These are phyloP conservation scores for Cuniculus paca DNA, from an alignment of 2,797 vertebrate genomes.

Conservation along the genomic window DNA sequence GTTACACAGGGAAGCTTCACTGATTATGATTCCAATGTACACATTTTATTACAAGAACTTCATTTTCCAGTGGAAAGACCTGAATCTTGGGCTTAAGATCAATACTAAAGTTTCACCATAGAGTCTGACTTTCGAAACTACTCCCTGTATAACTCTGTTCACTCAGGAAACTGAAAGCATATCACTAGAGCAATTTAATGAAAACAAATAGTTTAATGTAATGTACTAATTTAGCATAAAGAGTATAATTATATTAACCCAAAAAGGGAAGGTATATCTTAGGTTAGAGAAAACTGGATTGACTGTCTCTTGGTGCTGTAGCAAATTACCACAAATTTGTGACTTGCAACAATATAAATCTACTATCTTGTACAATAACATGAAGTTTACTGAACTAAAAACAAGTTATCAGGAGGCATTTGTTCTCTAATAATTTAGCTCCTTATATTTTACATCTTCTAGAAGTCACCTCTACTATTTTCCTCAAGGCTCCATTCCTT, in stretches of 20 bases:
- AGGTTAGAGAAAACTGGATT: not conserved
- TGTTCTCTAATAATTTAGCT: not conserved
- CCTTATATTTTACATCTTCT: not conserved
- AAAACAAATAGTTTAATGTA: not conserved
- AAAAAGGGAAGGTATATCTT: not conserved
- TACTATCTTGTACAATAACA: not conserved
- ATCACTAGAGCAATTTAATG: not conserved
- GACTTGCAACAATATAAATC: not conserved
- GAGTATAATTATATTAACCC: not conserved
- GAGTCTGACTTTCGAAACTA: not conserved
- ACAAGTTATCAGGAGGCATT: not conserved
- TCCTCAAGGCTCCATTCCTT: not conserved
- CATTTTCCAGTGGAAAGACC: not conserved
- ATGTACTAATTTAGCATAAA: not conserved
- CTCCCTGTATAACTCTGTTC: not conserved
- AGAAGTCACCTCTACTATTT: not conserved
- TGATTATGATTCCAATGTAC: not conserved
- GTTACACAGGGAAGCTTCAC: fast-evolving
- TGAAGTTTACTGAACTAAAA: not conserved
- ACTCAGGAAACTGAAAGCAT: not conserved
- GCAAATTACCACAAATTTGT: not conserved
- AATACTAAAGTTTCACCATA: not conserved
- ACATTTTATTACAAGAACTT: not conserved
- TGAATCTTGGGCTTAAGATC: not conserved
- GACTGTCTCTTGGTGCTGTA: not conserved